Percentiles rank a stretch among this genome's conserved stretches.
Conservation (phyloP, 2,888 invertebrate genomes). For the Synanthedon myopaeformis region DNA sequence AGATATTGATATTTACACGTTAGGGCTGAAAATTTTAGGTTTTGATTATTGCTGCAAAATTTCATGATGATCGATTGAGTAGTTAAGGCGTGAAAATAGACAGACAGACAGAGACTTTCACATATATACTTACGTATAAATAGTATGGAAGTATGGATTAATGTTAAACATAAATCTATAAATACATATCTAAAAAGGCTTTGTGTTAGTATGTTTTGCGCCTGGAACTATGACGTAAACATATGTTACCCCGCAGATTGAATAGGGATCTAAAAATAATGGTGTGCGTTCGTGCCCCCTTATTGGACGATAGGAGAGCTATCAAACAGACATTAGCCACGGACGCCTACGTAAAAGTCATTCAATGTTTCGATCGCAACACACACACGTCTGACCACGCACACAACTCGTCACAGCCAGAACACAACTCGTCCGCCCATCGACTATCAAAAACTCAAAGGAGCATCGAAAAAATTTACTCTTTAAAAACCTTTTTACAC, state of each 20-base stretch:
- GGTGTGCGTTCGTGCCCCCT: slow-evolving; percentile 17
- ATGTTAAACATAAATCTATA: too few relatives aligned
- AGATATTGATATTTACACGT: too few relatives aligned
- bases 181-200: too few relatives aligned
- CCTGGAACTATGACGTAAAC: background rate
- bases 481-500: slow-evolving; percentile 3
- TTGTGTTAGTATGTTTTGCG: background rate
- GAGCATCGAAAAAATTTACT: slow-evolving; percentile 2
- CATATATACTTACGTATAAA: too few relatives aligned
- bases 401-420: slow-evolving; percentile 23
- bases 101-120: too few relatives aligned
- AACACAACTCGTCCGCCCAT: slow-evolving; percentile 8
- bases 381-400: slow-evolving; percentile 35
- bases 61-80: too few relatives aligned
- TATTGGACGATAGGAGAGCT: slow-evolving; percentile 30
- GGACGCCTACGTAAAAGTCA: slow-evolving; percentile 56
- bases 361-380: slow-evolving; percentile 62
- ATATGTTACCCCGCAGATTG: background rate
- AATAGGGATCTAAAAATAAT: slow-evolving; percentile 50
- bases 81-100: too few relatives aligned
- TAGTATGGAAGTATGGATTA: too few relatives aligned
- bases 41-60: too few relatives aligned
- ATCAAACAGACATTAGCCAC: slow-evolving; percentile 55
- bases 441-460: slow-evolving; percentile 10
- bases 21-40: too few relatives aligned